Percentiles rank a stretch among this genome's conserved stretches.
Conservation (phyloP, 2,888 invertebrate species). For the Pyralis farinalis region DNA sequence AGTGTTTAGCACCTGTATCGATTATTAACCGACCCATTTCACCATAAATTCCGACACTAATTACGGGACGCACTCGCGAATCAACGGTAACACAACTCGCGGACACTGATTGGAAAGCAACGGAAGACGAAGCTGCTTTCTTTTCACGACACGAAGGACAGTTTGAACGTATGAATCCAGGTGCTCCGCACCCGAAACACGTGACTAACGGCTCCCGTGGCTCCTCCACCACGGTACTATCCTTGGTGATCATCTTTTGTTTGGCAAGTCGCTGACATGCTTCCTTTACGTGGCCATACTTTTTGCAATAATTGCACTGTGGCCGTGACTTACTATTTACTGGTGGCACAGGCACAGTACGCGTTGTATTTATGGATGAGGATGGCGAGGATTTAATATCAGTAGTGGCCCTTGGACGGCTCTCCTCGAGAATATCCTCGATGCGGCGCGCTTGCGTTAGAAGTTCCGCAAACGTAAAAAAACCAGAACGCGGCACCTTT, state of each 20-base stretch:
- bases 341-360: too few species aligned
- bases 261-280: conserved; percentile 5
- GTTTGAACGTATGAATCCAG: conserved; percentile 11
- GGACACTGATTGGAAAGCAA: too few species aligned
- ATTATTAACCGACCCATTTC: too few species aligned
- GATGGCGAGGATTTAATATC: too few species aligned
- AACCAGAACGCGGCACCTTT: too few species aligned
- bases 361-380: too few species aligned
- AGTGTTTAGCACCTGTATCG: too few species aligned
- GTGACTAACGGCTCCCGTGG: background rate
- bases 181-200: conserved; percentile 11
- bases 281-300: conserved; percentile 12
- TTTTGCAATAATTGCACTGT: background rate
- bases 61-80: background rate
- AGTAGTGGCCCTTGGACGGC: too few species aligned
- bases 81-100: background rate
- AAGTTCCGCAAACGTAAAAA: too few species aligned
- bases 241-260: background rate
- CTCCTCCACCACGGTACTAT: background rate
- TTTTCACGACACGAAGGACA: background rate
- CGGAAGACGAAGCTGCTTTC: background rate
- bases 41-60: background rate
- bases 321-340: too few species aligned
- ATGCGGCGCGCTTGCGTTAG: too few species aligned
- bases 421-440: too few species aligned